These are phyloP conservation scores for Barbus barbus DNA, from an alignment of 2,113 vertebrate species.

Conservation along the genomic window DNA sequence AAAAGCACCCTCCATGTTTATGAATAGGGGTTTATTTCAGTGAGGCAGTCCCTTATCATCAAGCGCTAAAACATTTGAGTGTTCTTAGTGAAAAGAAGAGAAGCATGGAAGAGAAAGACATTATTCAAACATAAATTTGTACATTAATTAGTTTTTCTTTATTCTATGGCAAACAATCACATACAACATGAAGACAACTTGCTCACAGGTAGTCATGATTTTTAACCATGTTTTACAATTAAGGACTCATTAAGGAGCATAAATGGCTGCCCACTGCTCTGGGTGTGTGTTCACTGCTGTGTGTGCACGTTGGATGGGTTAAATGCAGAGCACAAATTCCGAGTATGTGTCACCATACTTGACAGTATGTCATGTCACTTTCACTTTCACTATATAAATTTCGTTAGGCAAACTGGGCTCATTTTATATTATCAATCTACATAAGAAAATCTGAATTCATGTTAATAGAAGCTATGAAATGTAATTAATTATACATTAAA, in stretches of 20 bases:
- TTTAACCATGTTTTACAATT: background rate
- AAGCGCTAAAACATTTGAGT: background rate
- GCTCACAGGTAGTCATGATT: background rate
- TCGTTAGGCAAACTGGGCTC: background rate
- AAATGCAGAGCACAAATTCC: no score
- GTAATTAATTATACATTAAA: background rate
- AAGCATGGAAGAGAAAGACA: background rate
- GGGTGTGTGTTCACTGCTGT: no score
- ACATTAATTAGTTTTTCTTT: background rate
- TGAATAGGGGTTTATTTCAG: background rate
- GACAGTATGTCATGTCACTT: no score
- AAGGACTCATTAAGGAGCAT: no score
- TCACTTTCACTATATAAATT: no score
- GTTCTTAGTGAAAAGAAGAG: background rate
- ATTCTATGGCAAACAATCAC: background rate
- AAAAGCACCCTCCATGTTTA: background rate
- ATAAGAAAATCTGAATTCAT: background rate
- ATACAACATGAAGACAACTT: background rate
- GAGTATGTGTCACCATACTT: no score
- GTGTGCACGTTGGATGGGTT: no score
- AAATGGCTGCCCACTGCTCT: no score
- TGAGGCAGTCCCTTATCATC: background rate
- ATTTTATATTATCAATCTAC: background rate
- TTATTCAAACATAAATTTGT: background rate
- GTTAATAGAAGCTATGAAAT: background rate